A percentile compares a stretch with the other conserved stretches of the same genome.
These are phyloP conservation scores for Excalfactoria chinensis DNA, from an alignment of 2,113 vertebrate genomes.

Conservation along the genomic window DNA sequence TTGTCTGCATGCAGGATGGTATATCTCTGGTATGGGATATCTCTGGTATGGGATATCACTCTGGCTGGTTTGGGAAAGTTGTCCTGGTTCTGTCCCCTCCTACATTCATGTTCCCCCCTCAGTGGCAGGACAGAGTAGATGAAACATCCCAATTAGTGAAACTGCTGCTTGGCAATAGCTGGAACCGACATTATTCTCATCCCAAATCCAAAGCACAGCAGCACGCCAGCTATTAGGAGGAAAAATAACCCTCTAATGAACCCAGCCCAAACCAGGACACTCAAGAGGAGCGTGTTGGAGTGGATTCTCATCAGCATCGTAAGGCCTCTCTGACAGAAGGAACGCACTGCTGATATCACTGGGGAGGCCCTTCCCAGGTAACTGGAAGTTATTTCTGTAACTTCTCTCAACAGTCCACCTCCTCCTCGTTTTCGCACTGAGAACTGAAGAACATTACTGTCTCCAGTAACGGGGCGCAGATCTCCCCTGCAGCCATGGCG, in stretches of 20 bases:
- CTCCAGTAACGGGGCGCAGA: neutral
- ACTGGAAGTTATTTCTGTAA: neutral
- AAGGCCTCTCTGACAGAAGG: neutral
- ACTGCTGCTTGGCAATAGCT: neutral
- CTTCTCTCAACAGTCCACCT: neutral
- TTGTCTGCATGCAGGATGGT: too few relatives aligned
- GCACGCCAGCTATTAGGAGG: neutral
- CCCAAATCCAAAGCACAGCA: neutral
- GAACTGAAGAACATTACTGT: neutral
- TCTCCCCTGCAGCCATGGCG: too few relatives aligned
- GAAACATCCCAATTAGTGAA: neutral
- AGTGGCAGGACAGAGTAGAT: neutral
- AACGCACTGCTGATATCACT: neutral
- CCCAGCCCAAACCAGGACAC: too few relatives aligned
- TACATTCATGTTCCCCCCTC: too few relatives aligned
- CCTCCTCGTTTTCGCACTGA: neutral
- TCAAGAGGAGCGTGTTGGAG: neutral
- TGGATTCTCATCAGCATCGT: neutral
- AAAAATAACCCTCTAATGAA: neutral
- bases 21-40: too few relatives aligned
- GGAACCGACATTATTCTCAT: neutral
- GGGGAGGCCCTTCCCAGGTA: rapidly evolving
- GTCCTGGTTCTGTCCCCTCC: neutral
- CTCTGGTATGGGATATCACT: neutral
- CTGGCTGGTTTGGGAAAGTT: neutral